Evolutionary conservation across 2,888 invertebrate genomes (phyloP).

Genomic region (Drosophila rubida): DNA sequence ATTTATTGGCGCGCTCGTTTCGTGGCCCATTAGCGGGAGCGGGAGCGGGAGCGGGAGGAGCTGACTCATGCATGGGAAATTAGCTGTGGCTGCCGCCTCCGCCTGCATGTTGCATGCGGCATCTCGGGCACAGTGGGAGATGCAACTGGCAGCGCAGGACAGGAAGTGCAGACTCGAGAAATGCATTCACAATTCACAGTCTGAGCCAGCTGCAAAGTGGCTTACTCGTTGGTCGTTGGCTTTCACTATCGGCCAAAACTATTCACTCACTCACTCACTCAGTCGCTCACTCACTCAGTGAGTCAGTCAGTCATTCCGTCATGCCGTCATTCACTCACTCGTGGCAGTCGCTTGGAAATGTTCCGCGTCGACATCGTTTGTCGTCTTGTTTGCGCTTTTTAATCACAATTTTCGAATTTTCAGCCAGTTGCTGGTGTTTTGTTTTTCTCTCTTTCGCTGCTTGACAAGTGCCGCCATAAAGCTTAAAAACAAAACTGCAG

Average conservation of each 20-base stretch:
- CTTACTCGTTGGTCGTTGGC: conserved; percentile 61
- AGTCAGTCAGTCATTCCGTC: conserved; percentile 38
- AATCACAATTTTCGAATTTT: conserved; percentile 71
- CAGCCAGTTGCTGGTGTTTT: conserved; percentile 53
- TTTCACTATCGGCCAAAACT: conserved; percentile 54
- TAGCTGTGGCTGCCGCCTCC: conserved; percentile 33
- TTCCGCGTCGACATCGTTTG: conserved; percentile 76
- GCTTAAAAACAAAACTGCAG: conserved; percentile 30
- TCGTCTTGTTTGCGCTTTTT: conserved; percentile 66
- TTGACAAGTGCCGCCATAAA: conserved; percentile 63
- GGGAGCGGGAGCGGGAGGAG: too few species aligned
- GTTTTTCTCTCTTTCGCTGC: conserved; percentile 36
- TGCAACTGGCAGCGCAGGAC: conserved; percentile 54
- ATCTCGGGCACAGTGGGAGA: conserved; percentile 52
- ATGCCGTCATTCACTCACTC: conserved; percentile 27
- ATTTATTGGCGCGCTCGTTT: conserved; percentile 76
- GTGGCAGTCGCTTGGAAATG: conserved; percentile 49
- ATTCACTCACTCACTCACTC: neutral
- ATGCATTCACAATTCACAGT: conserved; percentile 64
- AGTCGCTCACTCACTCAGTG: conserved; percentile 13
- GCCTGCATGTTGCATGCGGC: neutral
- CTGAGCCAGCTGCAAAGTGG: conserved; percentile 70
- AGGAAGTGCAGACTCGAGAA: conserved; percentile 64
- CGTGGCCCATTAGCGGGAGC: conserved; percentile 54
- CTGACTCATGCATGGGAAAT: conserved; percentile 62